Conservation (phyloP, 2,888 invertebrate genomes). For the Caenorhabditis panamensis region DNA sequence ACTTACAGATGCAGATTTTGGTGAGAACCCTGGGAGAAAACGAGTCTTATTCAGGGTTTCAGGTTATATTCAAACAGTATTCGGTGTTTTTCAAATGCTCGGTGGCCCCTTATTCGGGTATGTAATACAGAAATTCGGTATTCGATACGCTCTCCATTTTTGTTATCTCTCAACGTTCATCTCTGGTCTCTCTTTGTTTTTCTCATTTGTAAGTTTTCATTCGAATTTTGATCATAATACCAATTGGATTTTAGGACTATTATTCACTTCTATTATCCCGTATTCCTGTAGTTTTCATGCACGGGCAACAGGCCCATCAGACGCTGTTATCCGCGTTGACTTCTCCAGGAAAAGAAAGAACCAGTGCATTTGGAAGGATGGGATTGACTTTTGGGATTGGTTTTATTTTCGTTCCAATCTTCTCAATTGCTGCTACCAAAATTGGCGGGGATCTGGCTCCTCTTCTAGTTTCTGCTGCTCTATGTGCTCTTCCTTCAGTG, state of each 20-base stretch:
- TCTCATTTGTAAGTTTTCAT: slow-evolving; percentile 60
- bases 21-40: slow-evolving; percentile 49
- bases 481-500: slow-evolving; percentile 60
- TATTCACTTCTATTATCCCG: slow-evolving; percentile 67
- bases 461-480: slow-evolving; percentile 54
- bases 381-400: slow-evolving; percentile 73
- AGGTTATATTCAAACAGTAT: slow-evolving; percentile 74
- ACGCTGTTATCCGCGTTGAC: slow-evolving; percentile 75
- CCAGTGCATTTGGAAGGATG: slow-evolving; percentile 74
- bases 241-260: slow-evolving; percentile 65
- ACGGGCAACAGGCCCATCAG: slow-evolving; percentile 76
- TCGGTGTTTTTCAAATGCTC: slow-evolving; percentile 74
- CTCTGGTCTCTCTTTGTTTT: slow-evolving; percentile 65
- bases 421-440: slow-evolving; percentile 55
- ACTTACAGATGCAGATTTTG: slow-evolving; percentile 71
- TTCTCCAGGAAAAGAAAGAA: slow-evolving; percentile 73
- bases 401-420: slow-evolving; percentile 52
- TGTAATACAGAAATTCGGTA: slow-evolving; percentile 70
- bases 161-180: slow-evolving; percentile 66
- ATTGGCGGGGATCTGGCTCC: slow-evolving; percentile 51
- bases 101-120: slow-evolving; percentile 75
- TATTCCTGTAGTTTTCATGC: slow-evolving; percentile 73
- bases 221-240: neutral
- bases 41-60: neutral
- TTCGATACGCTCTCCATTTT: slow-evolving; percentile 65